Evolutionary conservation across 2,797 vertebrate genomes (phyloP), one percentile per base, ranked within the genome.

Genomic region (Numenius phaeopus): DNA sequence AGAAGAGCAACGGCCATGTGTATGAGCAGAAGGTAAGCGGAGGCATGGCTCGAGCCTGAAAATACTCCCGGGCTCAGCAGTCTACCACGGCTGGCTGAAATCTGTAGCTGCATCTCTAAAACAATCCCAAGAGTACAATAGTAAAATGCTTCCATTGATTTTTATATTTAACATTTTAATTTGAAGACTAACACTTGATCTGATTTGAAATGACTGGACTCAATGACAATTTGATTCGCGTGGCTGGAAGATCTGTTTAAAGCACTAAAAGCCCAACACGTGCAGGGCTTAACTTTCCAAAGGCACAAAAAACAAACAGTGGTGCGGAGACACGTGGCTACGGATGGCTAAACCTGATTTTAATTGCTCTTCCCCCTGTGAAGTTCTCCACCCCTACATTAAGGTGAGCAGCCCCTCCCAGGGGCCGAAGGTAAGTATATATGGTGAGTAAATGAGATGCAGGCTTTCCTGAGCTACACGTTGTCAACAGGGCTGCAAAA

Each of bases 141-240:
- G 59, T 27, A 89, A 95, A 91, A 87, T 49, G 30, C 9, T 66
- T 76, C 55, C n/a, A 87, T 76, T 82, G 90, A 73, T 84, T 83
- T 95, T 46, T 59, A 54, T 66, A 32, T 52, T 76, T 67, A 67
- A 67, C 83, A 79, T 87, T 88, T 87, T 84, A 77, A 73, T 91
- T 72, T 84, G 57, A 90, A 90, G 73, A 79, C 3, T 55, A 76
- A 64, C 9, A 8, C 26, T 72, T 84, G 50, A 79, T 79, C 85
- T 94, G 47, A 87, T 95, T 90, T 93, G 88, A 93, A 82, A 90
- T n/a, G 1, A 94, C 62, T 79, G 50, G 9, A 82, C 89, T 95
- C 85, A 64, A 86, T 82, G 42, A 66, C 19, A 79, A 82, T 84
- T 93, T 66, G 40, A 87, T 90, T 94, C 59, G n/a, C 50, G 20